A percentile compares a stretch with the other conserved stretches of the same genome.
These are phyloP conservation scores for Musca domestica DNA, from an alignment of 1,140 invertebrate genomes.

Conservation along the genomic window DNA sequence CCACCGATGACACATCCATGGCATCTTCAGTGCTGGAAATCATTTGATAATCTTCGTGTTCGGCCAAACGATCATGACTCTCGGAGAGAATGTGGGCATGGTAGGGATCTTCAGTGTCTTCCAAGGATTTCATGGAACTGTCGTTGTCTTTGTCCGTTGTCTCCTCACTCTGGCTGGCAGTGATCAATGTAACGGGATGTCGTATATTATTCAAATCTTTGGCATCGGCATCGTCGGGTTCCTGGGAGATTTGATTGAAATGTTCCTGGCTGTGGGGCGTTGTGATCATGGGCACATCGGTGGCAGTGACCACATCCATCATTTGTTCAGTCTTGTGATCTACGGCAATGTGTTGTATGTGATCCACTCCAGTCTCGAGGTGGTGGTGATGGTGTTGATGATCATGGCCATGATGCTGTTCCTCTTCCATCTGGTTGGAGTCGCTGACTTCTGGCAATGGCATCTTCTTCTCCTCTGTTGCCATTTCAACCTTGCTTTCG, in stretches of 20 bases:
- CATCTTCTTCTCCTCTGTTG: conserved; percentile 3
- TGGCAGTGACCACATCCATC: conserved; percentile 5
- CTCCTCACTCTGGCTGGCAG: conserved; percentile 48
- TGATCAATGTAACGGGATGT: conserved; percentile 50
- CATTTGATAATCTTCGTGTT: conserved; percentile 53
- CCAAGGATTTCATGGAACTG: conserved; percentile 34
- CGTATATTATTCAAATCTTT: conserved; percentile 51
- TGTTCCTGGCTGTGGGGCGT: conserved; percentile 1
- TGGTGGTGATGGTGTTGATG: conserved; percentile 14
- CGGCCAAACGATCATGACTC: conserved; percentile 52
- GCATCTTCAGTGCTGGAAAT: conserved; percentile 46
- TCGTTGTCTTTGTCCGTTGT: conserved; percentile 36
- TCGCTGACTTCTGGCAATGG: conserved; percentile 2
- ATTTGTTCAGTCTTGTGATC: conserved; percentile 7
- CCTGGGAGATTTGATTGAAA: conserved; percentile 45
- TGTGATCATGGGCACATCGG: conserved; percentile 5
- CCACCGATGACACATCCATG: background rate
- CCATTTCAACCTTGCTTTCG: conserved; percentile 7
- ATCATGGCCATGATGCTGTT: conserved; percentile 17
- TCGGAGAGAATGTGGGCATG: conserved; percentile 52
- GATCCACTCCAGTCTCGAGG: background rate
- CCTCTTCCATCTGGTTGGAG: conserved; percentile 25
- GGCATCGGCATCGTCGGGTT: conserved; percentile 41
- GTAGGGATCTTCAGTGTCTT: conserved; percentile 48
- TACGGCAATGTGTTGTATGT: background rate